phyloP scores from a whole-genome alignment of 2,888 invertebrate genomes.

The Antheraea assamensis region DNA sequence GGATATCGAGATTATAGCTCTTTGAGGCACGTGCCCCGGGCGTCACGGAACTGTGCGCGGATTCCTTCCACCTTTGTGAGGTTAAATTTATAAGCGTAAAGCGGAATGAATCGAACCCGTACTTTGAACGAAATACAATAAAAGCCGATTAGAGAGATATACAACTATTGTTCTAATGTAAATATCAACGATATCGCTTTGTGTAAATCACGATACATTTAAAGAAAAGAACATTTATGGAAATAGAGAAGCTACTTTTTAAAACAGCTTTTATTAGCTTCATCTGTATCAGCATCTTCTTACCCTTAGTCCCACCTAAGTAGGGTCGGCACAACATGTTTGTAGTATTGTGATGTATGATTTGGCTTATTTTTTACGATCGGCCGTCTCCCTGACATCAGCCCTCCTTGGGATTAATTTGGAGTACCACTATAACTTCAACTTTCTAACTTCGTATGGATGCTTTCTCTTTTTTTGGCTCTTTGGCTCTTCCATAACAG shows the following conservation, averaged over 20 bases:
- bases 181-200: not conserved
- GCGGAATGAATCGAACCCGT: slow-evolving; percentile 18
- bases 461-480: too few relatives aligned
- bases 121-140: slow-evolving; percentile 15
- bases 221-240: not conserved
- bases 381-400: too few relatives aligned
- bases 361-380: too few relatives aligned
- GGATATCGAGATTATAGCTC: slow-evolving; percentile 70
- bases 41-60: slow-evolving; percentile 53
- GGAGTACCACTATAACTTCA: too few relatives aligned
- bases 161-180: not conserved
- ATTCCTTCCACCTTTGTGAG: slow-evolving; percentile 50
- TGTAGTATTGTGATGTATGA: too few relatives aligned
- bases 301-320: too few relatives aligned
- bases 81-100: slow-evolving; percentile 42
- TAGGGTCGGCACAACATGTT: too few relatives aligned
- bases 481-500: too few relatives aligned
- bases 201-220: not conserved
- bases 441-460: too few relatives aligned
- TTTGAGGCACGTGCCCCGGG: slow-evolving; percentile 60
- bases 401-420: too few relatives aligned
- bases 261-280: too few relatives aligned
- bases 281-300: too few relatives aligned
- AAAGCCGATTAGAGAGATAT: slow-evolving; percentile 20
- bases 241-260: not conserved